Conservation (phyloP, 2,888 invertebrate species). For the Drosophila algonquin region DNA sequence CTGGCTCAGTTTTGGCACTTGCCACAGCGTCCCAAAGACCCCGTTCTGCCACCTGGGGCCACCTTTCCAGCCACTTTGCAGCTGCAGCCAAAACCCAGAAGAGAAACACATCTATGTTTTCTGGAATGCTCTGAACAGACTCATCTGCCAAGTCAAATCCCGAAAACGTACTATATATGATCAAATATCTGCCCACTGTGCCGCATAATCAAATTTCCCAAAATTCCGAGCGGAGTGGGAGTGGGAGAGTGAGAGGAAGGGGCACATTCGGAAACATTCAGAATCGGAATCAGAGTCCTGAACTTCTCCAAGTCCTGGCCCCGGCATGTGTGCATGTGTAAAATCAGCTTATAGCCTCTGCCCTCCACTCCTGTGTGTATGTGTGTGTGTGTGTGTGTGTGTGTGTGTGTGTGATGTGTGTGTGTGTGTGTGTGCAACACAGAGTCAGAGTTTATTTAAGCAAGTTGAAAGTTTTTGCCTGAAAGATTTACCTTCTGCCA, state of each 20-base stretch:
- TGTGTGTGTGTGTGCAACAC: conserved; percentile 45
- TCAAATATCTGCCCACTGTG: conserved; percentile 46
- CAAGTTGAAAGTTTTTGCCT: conserved; percentile 77
- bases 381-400: conserved; percentile 29
- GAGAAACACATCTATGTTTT: neutral
- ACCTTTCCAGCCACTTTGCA: no score
- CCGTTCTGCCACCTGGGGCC: no score
- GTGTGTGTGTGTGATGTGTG: conserved; percentile 35
- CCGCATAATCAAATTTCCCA: conserved; percentile 72
- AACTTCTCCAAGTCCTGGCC: conserved; percentile 48
- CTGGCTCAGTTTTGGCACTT: no score
- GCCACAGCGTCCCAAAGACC: no score
- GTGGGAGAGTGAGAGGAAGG: conserved; percentile 29
- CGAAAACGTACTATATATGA: no score
- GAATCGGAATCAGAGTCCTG: conserved; percentile 46
- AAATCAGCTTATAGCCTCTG: conserved; percentile 67
- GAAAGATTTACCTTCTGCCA: conserved; percentile 76
- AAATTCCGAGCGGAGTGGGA: conserved; percentile 55
- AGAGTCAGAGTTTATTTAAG: conserved; percentile 73
- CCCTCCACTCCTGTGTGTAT: conserved; percentile 14
- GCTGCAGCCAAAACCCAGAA: no score
- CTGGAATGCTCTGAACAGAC: no score
- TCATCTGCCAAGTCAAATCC: no score
- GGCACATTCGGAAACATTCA: conserved; percentile 61
- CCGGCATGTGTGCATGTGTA: conserved; percentile 67